phyloP scores from a whole-genome alignment of 2,888 invertebrate genomes.

The Nycteola revayana region DNA sequence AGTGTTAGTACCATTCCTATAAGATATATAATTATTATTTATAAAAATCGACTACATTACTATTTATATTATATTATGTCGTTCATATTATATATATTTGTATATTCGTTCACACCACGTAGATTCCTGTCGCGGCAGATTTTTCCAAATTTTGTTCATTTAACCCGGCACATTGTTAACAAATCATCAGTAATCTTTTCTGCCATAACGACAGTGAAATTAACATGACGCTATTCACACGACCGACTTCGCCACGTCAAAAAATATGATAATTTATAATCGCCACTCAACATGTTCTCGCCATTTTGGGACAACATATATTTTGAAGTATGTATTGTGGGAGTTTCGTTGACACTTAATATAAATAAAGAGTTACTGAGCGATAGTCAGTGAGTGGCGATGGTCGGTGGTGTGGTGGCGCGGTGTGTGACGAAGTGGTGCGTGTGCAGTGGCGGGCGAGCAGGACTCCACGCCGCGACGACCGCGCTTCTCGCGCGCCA shows the following conservation, averaged over 20 bases:
- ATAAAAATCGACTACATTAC: constrained; percentile 5
- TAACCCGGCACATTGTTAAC: constrained; percentile 39
- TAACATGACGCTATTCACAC: constrained; percentile 32
- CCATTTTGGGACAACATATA: no score
- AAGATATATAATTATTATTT: constrained; percentile 17
- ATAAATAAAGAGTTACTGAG: no score
- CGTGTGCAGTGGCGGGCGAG: constrained; percentile 60
- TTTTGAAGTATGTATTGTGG: no score
- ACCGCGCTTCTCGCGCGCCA: constrained; percentile 77
- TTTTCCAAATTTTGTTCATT: constrained; percentile 56
- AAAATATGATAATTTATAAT: no score
- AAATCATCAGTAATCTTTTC: constrained; percentile 45
- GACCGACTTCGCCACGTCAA: constrained; percentile 31
- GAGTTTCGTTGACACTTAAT: no score
- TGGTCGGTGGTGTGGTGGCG: constrained; percentile 17
- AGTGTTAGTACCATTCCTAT: constrained; percentile 25
- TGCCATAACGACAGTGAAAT: constrained; percentile 38
- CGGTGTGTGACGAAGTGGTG: constrained; percentile 31
- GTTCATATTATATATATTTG: constrained; percentile 41
- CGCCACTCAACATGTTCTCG: no score
- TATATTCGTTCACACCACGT: constrained; percentile 42
- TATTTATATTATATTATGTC: constrained; percentile 34
- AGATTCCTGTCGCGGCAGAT: constrained; percentile 56
- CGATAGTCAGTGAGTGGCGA: no score
- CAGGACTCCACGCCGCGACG: constrained; percentile 66